A percentile compares a stretch with the other conserved stretches of the same genome.
phyloP scores from a whole-genome alignment of 1,140 invertebrate genomes.

The Wasmannia auropunctata region DNA sequence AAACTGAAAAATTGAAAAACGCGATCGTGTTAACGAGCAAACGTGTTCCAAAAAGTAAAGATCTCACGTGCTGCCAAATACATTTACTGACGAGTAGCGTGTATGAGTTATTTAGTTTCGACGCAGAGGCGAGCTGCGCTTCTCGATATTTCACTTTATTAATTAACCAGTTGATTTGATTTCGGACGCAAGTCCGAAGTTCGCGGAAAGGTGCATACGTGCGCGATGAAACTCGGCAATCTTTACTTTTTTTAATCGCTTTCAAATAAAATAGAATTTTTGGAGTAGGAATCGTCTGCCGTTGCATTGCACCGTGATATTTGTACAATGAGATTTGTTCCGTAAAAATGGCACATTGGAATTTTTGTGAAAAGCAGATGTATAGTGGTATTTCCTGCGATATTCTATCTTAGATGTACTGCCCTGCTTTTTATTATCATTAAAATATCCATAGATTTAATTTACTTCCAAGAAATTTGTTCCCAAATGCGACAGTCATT shows the following conservation, averaged over 20 bases:
- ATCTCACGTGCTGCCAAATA: conserved; percentile 7
- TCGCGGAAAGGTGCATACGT: not conserved
- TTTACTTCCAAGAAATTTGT: not conserved
- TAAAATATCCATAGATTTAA: conserved; percentile 8
- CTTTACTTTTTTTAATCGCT: conserved; percentile 24
- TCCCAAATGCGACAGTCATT: not conserved
- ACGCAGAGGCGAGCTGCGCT: not conserved
- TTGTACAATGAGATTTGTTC: conserved; percentile 46
- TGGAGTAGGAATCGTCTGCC: not conserved
- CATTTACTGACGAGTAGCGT: conserved; percentile 16
- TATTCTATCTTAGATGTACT: not conserved
- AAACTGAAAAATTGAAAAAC: conserved; percentile 38
- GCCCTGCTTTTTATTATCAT: not conserved
- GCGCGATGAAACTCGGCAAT: not conserved
- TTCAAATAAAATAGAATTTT: conserved; percentile 49
- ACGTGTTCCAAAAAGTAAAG: conserved; percentile 20
- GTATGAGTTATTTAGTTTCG: conserved; percentile 42
- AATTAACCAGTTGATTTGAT: conserved; percentile 46
- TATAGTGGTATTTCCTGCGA: not conserved
- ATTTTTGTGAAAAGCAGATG: conserved; percentile 1
- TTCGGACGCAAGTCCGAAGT: not conserved
- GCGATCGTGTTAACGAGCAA: conserved; percentile 37
- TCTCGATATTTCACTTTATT: conserved; percentile 48
- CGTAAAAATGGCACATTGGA: not conserved
- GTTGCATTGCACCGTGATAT: conserved; percentile 22